Evolutionary conservation across 2,888 invertebrate genomes (phyloP).

Genomic region (Chironomus riparius): DNA sequence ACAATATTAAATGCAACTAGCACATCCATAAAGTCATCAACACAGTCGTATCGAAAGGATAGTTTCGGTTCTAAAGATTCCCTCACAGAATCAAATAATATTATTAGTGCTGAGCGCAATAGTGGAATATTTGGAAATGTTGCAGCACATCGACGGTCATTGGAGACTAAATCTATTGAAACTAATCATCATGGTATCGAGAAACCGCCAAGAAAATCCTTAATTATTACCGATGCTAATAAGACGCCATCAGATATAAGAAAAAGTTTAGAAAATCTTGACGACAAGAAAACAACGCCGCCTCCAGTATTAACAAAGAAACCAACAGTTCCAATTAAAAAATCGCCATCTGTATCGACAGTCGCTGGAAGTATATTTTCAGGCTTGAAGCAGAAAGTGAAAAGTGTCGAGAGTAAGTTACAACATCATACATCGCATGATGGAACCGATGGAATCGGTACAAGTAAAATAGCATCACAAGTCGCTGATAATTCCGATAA

Average conservation of each 20-base stretch:
- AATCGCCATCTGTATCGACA: constrained; percentile 54
- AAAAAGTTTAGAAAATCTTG: constrained; percentile 40
- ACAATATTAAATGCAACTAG: constrained; percentile 28
- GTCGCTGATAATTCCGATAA: constrained; percentile 33
- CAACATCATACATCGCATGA: constrained; percentile 35
- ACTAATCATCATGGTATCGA: constrained; percentile 28
- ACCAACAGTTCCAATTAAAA: constrained; percentile 58
- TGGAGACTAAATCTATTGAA: constrained; percentile 42
- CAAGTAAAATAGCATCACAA: constrained; percentile 40
- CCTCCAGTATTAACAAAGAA: constrained; percentile 51
- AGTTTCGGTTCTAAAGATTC: constrained; percentile 42
- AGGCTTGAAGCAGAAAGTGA: constrained; percentile 52
- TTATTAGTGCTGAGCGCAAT: constrained; percentile 4
- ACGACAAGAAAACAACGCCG: constrained; percentile 41
- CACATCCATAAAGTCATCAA: constrained; percentile 34
- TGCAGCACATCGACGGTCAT: constrained; percentile 48
- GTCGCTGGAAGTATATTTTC: constrained; percentile 49
- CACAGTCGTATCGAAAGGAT: constrained; percentile 37
- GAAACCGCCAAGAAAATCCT: constrained; percentile 28
- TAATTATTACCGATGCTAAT: constrained; percentile 29
- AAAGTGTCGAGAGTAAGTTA: constrained; percentile 48
- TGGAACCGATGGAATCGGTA: constrained; percentile 43
- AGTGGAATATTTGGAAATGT: constrained; percentile 42
- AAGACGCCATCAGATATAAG: constrained; percentile 35
- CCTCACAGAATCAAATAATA: constrained; percentile 34